Evolutionary conservation across 2,888 invertebrate species (phyloP).

Genomic region (Lasioglossum zephyrum): DNA sequence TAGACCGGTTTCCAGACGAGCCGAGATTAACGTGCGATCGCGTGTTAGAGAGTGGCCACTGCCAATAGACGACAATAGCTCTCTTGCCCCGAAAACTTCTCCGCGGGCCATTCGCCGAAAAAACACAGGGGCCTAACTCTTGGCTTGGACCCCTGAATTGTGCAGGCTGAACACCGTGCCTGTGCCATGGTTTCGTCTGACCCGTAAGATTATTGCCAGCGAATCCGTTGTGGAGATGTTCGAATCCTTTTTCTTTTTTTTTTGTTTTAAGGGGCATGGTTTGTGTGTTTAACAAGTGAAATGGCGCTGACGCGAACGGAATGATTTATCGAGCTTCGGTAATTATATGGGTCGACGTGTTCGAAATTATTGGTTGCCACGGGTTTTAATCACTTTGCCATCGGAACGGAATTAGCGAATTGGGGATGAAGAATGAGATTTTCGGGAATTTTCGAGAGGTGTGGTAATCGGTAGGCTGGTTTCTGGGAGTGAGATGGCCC

Average conservation of each 20-base stretch:
- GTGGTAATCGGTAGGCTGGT: not conserved
- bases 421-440: not conserved
- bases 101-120: slow-evolving; percentile 22
- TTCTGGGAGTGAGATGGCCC: not conserved
- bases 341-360: slow-evolving; percentile 50
- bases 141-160: not conserved
- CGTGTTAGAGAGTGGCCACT: slow-evolving; percentile 32
- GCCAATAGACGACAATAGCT: slow-evolving; percentile 21
- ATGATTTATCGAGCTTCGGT: slow-evolving; percentile 45
- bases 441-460: not conserved
- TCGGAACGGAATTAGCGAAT: slow-evolving; percentile 44
- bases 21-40: slow-evolving; percentile 22
- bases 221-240: not conserved
- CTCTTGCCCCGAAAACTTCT: not conserved
- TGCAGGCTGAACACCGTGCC: not conserved
- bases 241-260: not conserved
- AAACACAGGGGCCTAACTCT: not conserved
- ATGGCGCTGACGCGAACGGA: slow-evolving; percentile 42
- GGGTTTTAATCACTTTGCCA: slow-evolving; percentile 47
- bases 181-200: not conserved
- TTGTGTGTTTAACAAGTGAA: slow-evolving; percentile 56
- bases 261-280: slow-evolving; percentile 11
- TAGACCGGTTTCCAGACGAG: slow-evolving; percentile 44
- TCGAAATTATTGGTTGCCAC: slow-evolving; percentile 39
- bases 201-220: slow-evolving; percentile 36